Evolutionary conservation across 2,113 vertebrate genomes (phyloP).

Genomic region (Meriones unguiculatus): DNA sequence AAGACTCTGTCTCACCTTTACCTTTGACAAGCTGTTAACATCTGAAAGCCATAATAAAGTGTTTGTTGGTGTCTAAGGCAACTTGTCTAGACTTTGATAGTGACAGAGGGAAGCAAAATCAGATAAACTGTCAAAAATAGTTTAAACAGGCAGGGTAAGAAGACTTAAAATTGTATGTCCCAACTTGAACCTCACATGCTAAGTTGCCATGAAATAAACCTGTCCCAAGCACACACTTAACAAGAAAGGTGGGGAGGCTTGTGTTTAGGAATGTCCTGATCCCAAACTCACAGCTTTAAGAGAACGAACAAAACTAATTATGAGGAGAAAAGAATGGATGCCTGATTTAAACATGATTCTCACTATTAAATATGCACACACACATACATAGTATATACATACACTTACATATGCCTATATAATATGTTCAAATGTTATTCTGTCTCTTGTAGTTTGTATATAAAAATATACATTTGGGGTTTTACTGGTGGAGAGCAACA

Average conservation of each 20-base stretch:
- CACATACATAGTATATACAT: not conserved
- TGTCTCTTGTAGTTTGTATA: not conserved
- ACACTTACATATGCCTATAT: not conserved
- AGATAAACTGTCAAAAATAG: slow-evolving; percentile 44
- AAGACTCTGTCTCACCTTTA: not conserved
- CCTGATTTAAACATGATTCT: not conserved
- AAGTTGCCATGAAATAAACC: not conserved
- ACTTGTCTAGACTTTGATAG: slow-evolving; percentile 32
- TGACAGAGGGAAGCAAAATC: not conserved
- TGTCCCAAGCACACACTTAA: not conserved
- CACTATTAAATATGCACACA: not conserved
- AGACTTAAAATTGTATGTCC: not conserved
- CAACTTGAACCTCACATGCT: slow-evolving; percentile 19
- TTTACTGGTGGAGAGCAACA: not conserved
- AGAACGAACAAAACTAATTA: not conserved
- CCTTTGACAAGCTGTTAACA: not conserved
- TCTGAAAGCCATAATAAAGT: not conserved
- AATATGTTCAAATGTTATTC: not conserved
- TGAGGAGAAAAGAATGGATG: not conserved
- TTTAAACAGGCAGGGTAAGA: not conserved
- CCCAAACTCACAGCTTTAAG: not conserved
- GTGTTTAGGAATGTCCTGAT: not conserved
- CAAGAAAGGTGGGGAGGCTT: not conserved
- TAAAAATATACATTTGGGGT: not conserved
- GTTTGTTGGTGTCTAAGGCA: slow-evolving; percentile 4